phyloP scores from a whole-genome alignment of 2,888 invertebrate species.

The Oconnorella tubifera region DNA sequence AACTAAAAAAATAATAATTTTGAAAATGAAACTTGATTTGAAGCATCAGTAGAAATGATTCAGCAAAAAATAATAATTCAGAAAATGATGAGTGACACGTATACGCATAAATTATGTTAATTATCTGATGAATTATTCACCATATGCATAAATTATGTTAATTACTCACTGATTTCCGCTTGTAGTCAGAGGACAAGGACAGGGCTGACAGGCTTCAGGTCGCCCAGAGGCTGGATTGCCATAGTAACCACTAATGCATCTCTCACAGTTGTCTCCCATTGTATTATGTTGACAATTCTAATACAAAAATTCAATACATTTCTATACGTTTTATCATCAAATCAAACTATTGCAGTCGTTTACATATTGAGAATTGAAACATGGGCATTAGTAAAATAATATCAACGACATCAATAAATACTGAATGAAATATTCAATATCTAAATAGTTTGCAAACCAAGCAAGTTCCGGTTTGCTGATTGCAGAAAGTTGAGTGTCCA shows the following conservation, averaged over 20 bases:
- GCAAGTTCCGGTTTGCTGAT: conserved; percentile 62
- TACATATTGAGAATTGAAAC: no score
- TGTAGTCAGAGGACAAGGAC: conserved; percentile 58
- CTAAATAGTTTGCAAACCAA: conserved; percentile 39
- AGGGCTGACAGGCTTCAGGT: conserved; percentile 61
- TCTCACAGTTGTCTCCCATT: conserved; percentile 78
- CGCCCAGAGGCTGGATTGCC: conserved; percentile 64
- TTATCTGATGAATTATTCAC: neutral
- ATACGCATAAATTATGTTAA: no score
- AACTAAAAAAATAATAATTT: no score
- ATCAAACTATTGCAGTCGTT: no score
- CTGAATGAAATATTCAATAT: neutral
- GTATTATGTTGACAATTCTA: conserved; percentile 87
- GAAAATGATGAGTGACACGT: no score
- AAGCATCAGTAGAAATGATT: no score
- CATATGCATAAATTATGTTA: neutral
- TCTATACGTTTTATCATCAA: no score
- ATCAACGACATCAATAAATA: no score
- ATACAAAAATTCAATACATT: neutral
- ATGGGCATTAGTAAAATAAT: no score
- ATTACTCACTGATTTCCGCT: conserved; percentile 9
- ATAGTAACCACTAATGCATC: conserved; percentile 73
- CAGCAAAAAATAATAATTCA: no score
- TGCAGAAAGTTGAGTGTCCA: conserved; percentile 53
- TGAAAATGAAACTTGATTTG: no score